Evolutionary conservation across 2,888 invertebrate genomes (phyloP).

Genomic region (Chaetoderma sp.): DNA sequence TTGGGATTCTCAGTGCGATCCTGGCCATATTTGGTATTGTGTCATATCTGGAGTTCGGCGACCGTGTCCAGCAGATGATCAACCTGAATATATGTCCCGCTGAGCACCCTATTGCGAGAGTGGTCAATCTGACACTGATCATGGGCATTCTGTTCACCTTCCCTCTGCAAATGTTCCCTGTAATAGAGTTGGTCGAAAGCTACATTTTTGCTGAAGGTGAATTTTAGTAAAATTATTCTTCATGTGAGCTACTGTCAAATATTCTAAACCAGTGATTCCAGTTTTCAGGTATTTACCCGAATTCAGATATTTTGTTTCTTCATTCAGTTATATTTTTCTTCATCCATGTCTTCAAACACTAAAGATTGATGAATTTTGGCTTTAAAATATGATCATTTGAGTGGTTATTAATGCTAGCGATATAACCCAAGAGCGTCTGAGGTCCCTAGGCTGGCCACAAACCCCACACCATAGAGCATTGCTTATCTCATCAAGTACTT

Average conservation of each 20-base stretch:
- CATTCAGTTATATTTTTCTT: too few species aligned
- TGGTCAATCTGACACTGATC: constrained; percentile 60
- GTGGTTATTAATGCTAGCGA: too few species aligned
- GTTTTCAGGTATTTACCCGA: too few species aligned
- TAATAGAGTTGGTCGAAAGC: constrained; percentile 58
- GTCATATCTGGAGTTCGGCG: constrained; percentile 62
- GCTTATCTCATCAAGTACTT: too few species aligned
- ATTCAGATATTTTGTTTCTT: too few species aligned
- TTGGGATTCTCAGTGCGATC: constrained; percentile 47
- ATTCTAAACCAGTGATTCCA: too few species aligned
- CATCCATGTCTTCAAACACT: too few species aligned
- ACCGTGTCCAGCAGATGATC: constrained; percentile 58
- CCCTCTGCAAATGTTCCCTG: constrained; percentile 65
- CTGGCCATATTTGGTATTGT: constrained; percentile 57
- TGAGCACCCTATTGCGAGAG: constrained; percentile 37
- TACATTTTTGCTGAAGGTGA: constrained; percentile 53
- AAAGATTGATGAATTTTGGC: not conserved
- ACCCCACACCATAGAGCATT: too few species aligned
- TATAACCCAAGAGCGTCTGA: too few species aligned
- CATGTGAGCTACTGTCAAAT: not conserved
- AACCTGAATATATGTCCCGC: constrained; percentile 54
- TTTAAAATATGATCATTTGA: not conserved
- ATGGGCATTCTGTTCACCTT: constrained; percentile 63
- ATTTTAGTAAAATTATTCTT: not conserved
- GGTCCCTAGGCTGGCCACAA: too few species aligned